Evolutionary conservation across 2,113 vertebrate genomes (phyloP).

Genomic region (Mobula hypostoma): DNA sequence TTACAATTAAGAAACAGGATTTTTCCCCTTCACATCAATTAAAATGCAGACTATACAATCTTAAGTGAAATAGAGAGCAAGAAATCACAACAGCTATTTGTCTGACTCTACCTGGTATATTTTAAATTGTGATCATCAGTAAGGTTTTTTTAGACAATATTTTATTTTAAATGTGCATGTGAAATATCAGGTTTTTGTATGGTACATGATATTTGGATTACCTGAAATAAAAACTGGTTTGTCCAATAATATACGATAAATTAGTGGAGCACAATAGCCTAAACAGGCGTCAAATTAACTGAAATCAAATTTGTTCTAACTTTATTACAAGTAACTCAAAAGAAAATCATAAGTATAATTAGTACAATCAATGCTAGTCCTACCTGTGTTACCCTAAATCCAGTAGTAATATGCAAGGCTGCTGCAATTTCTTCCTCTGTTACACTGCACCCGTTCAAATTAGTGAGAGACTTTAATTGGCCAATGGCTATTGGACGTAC

Average conservation of each 20-base stretch:
- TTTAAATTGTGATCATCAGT: too few species aligned
- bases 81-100: not conserved
- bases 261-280: not conserved
- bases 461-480: constrained; percentile 60
- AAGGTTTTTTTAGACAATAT: not conserved
- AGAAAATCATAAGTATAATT: not conserved
- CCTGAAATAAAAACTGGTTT: too few species aligned
- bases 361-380: constrained; percentile 4
- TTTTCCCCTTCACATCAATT: not conserved
- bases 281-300: not conserved
- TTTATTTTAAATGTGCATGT: too few species aligned
- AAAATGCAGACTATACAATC: not conserved
- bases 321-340: not conserved
- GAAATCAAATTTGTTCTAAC: not conserved
- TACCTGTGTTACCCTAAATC: constrained; percentile 65
- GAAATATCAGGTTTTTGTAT: too few species aligned
- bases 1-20: not conserved
- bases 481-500: constrained; percentile 58
- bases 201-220: not conserved
- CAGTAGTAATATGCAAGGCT: constrained; percentile 50
- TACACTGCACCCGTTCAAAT: constrained; percentile 57
- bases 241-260: not conserved
- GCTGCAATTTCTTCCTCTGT: constrained; percentile 58
- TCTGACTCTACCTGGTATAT: not conserved
- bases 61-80: not conserved